A percentile compares a stretch with the other conserved stretches of the same genome.
Conservation (phyloP, 2,113 vertebrate genomes). For the Capra hircus region DNA sequence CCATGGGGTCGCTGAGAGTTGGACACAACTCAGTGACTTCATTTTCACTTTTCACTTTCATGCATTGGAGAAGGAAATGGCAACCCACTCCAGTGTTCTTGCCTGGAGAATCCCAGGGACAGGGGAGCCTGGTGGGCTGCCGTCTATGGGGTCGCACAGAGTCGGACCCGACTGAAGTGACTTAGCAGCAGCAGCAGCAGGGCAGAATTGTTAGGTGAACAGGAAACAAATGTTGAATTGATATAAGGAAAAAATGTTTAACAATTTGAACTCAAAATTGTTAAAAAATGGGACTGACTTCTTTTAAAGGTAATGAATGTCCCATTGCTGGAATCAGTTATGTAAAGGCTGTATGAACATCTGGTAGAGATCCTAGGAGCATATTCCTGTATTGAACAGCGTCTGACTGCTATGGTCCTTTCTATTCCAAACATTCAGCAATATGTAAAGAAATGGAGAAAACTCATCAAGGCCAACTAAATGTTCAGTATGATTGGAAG, state of each 20-base stretch:
- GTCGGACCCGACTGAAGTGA: fast-evolving
- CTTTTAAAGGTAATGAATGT: not conserved
- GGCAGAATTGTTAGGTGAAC: not conserved
- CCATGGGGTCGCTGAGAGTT: no score
- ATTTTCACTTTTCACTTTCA: no score
- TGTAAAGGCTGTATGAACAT: not conserved
- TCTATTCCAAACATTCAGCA: not conserved
- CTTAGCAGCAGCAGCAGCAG: no score
- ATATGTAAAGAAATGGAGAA: not conserved
- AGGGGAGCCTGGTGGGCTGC: no score
- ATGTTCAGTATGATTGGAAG: not conserved
- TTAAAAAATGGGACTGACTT: not conserved
- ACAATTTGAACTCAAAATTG: not conserved
- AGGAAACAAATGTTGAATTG: not conserved
- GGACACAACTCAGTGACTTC: no score
- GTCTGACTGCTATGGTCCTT: not conserved
- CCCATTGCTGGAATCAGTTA: not conserved
- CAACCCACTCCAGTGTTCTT: no score
- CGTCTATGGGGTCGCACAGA: fast-evolving
- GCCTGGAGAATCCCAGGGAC: no score
- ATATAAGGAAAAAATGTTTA: not conserved
- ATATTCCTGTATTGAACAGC: not conserved
- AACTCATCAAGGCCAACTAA: not conserved
- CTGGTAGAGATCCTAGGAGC: not conserved
- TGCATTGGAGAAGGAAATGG: no score